Evolutionary conservation across 2,888 invertebrate species (phyloP).

Genomic region (Cremastobaeus sp.): DNA sequence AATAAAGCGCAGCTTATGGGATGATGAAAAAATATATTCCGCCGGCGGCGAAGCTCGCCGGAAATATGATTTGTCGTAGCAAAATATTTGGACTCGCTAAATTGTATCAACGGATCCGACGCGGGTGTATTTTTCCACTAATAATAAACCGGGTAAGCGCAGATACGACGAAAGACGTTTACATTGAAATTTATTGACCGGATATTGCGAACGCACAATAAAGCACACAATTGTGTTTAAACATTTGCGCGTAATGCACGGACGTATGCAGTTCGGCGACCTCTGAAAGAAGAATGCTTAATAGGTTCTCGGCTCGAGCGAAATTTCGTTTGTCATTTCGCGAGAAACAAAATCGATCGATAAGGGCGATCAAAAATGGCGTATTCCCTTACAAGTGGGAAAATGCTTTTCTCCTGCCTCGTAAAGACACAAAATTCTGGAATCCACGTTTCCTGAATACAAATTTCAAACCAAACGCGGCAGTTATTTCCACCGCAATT

Average conservation of each 20-base stretch:
- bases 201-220: conserved; percentile 49
- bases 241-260: conserved; percentile 59
- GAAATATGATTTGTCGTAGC: conserved; percentile 15
- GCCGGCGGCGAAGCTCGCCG: conserved; percentile 6
- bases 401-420: too few relatives aligned
- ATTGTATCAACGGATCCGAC: conserved; percentile 21
- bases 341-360: conserved; percentile 67
- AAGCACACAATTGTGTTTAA: conserved; percentile 46
- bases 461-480: too few relatives aligned
- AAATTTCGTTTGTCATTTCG: conserved; percentile 57
- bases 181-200: conserved; percentile 50
- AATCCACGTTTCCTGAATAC: too few relatives aligned
- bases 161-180: conserved; percentile 31
- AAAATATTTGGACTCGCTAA: conserved; percentile 28
- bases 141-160: conserved; percentile 4
- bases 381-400: too few relatives aligned
- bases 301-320: conserved; percentile 71
- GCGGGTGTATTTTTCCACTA: conserved; percentile 20
- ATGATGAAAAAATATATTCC: conserved; percentile 29
- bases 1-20: conserved; percentile 31
- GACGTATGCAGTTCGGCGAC: conserved; percentile 50
- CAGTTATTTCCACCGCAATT: too few relatives aligned
- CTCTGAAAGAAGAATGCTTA: conserved; percentile 72
- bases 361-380: too few relatives aligned
- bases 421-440: too few relatives aligned